Evolutionary conservation across 2,888 invertebrate species (phyloP).

Genomic region (Pecten maximus): DNA sequence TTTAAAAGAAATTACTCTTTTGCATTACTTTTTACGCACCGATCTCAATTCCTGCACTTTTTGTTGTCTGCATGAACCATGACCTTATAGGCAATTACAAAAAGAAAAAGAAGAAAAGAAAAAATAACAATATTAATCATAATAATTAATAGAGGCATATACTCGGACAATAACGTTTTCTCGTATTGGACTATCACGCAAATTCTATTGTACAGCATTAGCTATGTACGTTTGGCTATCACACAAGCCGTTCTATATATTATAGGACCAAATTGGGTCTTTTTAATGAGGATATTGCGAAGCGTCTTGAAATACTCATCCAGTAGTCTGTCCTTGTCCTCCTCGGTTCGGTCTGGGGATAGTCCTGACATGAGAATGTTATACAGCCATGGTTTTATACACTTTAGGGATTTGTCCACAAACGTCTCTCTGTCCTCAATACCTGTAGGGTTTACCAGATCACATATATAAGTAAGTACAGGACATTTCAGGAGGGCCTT

Average conservation of each 20-base stretch:
- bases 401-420: not conserved
- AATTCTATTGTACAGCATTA: not conserved
- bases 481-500: no score
- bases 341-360: not conserved
- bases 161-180: no score
- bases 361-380: not conserved
- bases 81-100: no score
- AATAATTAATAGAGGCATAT: no score
- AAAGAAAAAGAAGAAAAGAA: no score
- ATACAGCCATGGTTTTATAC: not conserved
- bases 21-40: no score
- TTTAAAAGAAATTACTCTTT: no score
- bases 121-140: no score
- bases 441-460: not conserved
- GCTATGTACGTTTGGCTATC: not conserved
- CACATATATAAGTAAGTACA: no score
- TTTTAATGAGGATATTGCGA: not conserved
- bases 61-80: no score
- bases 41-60: no score
- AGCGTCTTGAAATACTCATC: not conserved
- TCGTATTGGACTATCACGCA: no score
- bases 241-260: not conserved
- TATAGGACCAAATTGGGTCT: not conserved
- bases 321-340: not conserved
- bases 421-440: not conserved